These are phyloP conservation scores for Micrasema longulum DNA, from an alignment of 1,140 invertebrate species.

Conservation along the genomic window DNA sequence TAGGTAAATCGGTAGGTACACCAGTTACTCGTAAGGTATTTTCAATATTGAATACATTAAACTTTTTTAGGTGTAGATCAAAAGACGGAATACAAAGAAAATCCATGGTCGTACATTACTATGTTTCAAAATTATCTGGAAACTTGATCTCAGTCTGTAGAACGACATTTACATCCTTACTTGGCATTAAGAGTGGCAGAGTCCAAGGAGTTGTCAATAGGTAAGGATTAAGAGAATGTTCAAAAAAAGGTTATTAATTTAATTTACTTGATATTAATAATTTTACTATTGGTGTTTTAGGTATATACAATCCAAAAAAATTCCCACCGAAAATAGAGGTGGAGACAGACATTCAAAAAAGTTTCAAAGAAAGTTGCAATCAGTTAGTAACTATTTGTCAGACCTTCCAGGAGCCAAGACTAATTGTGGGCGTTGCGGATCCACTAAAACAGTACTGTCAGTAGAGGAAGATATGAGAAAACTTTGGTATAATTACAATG, in stretches of 20 bases:
- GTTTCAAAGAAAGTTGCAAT: slow-evolving; percentile 39
- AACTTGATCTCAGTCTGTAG: slow-evolving; percentile 29
- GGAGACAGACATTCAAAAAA: slow-evolving; percentile 45
- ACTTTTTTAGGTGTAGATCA: slow-evolving; percentile 37
- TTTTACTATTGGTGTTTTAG: slow-evolving; percentile 23
- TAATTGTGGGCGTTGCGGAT: slow-evolving; percentile 24
- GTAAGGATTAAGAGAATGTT: slow-evolving; percentile 3
- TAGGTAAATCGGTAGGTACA: too few relatives aligned
- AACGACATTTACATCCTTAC: slow-evolving; percentile 31
- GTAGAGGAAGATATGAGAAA: slow-evolving; percentile 41
- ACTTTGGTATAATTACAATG: slow-evolving; percentile 38
- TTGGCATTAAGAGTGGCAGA: slow-evolving; percentile 37
- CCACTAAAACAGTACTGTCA: slow-evolving; percentile 17
- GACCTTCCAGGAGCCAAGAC: slow-evolving; percentile 19
- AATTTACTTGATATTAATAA: not conserved
- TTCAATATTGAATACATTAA: too few relatives aligned
- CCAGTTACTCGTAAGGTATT: too few relatives aligned
- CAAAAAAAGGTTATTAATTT: not conserved
- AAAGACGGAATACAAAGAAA: slow-evolving; percentile 42
- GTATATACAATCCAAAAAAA: slow-evolving; percentile 37
- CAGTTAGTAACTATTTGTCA: slow-evolving; percentile 23
- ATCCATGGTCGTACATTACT: slow-evolving; percentile 43
- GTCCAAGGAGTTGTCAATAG: slow-evolving; percentile 42
- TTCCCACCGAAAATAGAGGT: slow-evolving; percentile 41
- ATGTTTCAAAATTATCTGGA: slow-evolving; percentile 9